Evolutionary conservation across 2,797 vertebrate species (phyloP), one percentile per base, ranked within the genome.

Genomic region (Diplodus puntazzo): DNA sequence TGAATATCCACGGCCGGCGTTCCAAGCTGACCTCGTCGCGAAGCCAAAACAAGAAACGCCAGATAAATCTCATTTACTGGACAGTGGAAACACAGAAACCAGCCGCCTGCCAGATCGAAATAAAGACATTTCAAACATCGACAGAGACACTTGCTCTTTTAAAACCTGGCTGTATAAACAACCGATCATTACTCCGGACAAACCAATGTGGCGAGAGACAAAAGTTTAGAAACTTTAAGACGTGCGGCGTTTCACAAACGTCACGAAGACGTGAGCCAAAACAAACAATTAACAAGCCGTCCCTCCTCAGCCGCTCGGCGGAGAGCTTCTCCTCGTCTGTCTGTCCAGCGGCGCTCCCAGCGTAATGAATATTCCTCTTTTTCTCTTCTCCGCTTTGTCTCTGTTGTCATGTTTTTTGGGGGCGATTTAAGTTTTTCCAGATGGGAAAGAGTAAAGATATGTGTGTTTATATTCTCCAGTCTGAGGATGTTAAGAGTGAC

Each of bases 341-440:
- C 72, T 67, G 80, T 69, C 77, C 76, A 82, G 60, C 34, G 70
- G 18, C 39, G 55, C 69, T 82, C 76, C 69, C 72, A 77, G 0
- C 71, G 67, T 74, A 82, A 87, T 66, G 30, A 70, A 75, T 80
- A 73, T 73, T 80, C 58, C 74, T 79, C 59, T 53, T 27, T 34
- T 66, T 50, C 54, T 58, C 66, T 20, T 45, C 49, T 23, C 60
- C 58, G 48, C 75, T 81, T 79, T 69, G 49, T 86, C 81, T 75
- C 77, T 81, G 82, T 80, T 89, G 88, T 92, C 84, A 77, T 88
- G 83, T 93, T 89, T 87, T 80, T 58, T 79, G 78, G 79, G 77
- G 65, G 2, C 49, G n/a, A 86, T 85, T 78, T 94, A 95, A 94
- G 85, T 88, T 86, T 91, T 94, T 95, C 93, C 94, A 95, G 94